Percentiles rank a stretch among this genome's conserved stretches.
Evolutionary conservation across 2,113 vertebrate genomes (phyloP).

Genomic region (Rhadina sibilatrix): DNA sequence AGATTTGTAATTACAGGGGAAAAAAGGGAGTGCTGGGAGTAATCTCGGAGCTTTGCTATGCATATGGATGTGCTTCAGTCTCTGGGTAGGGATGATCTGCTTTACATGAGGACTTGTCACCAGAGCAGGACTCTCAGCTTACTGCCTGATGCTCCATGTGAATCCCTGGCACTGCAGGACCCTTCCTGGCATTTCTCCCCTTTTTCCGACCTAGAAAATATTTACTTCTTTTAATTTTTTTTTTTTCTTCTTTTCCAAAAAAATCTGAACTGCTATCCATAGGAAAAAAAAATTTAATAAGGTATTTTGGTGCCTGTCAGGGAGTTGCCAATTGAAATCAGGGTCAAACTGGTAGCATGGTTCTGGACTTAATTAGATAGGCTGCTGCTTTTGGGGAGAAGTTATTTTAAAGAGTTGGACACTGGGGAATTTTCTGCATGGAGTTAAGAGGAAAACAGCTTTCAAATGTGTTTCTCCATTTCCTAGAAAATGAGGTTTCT

Average conservation of each 20-base stretch:
- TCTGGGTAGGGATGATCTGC: constrained; percentile 58
- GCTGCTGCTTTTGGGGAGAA: neutral
- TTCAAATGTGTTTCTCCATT: constrained; percentile 7
- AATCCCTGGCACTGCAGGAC: neutral
- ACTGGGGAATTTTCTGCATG: constrained; percentile 31
- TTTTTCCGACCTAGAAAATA: constrained; percentile 43
- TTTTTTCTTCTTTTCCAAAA: neutral
- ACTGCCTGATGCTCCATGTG: neutral
- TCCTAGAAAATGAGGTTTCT: constrained; percentile 52
- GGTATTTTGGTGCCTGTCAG: constrained; percentile 26
- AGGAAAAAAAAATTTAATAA: constrained; percentile 9
- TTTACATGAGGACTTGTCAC: constrained; percentile 57
- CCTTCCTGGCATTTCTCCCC: neutral
- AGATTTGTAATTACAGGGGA: constrained; percentile 45
- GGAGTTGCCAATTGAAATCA: constrained; percentile 36
- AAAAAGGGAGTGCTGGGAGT: constrained; percentile 37
- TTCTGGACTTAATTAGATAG: constrained; percentile 52
- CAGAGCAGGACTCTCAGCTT: constrained; percentile 45
- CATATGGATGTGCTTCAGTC: constrained; percentile 53
- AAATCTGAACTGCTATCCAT: neutral
- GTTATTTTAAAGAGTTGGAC: constrained; percentile 24
- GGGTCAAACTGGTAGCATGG: constrained; percentile 17
- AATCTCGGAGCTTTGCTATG: constrained; percentile 40
- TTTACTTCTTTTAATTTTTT: neutral
- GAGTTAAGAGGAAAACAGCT: constrained; percentile 31